Base-by-base conservation (phyloP, 2,888 invertebrate species). In the Phyllotreta striolata region DNA sequence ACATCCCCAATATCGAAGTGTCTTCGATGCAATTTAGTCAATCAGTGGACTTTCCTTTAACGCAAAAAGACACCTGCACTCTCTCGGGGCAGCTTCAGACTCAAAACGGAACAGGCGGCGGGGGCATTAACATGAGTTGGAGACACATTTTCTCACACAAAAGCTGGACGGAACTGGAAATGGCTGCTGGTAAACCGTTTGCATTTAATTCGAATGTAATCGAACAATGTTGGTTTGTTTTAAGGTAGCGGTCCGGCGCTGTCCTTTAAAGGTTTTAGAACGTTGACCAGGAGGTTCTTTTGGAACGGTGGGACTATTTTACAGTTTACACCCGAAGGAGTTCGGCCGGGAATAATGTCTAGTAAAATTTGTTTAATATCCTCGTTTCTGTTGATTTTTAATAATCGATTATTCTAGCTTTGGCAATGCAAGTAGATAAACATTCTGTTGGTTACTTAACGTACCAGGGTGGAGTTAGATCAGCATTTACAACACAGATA, bases 1-100 rank as follows among this genome's bases (percentile, higher is more conserved):
- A 64, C 56, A 63, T 93, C 74, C 94, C 95, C 9, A 87, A 84
- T 65, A 85, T 97, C 70, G 96, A 97, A 84, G 89, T 97, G 38
- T 94, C 92, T n/a, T 93, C 93, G 7, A 95, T 97, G 92, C 91
- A 91, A 49, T 91, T 97, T 77, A 88, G 90, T 13, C 96, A 97
- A 79, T 95, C 96, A 0, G 93, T 98, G 51, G 96, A 98, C 80
- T 92, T 95, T 49, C 97, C 97, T 0, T 83, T 98, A 24, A 95
- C 96, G 0, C 82, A 90, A 56, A 89, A 90, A 73, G 93, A 98
- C 75, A 95, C 95, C 0, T 87, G 92, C 70, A 90, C 91, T 0
- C 83, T 98, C 74, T 90, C 92, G 7, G 95, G 95, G 6, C 90
- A 91, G 73, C 84, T 95, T 59, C 89, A 88, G 60, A 92, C 93